phyloP scores from a whole-genome alignment of 2,797 vertebrate genomes.

The Protonibea diacanthus region DNA sequence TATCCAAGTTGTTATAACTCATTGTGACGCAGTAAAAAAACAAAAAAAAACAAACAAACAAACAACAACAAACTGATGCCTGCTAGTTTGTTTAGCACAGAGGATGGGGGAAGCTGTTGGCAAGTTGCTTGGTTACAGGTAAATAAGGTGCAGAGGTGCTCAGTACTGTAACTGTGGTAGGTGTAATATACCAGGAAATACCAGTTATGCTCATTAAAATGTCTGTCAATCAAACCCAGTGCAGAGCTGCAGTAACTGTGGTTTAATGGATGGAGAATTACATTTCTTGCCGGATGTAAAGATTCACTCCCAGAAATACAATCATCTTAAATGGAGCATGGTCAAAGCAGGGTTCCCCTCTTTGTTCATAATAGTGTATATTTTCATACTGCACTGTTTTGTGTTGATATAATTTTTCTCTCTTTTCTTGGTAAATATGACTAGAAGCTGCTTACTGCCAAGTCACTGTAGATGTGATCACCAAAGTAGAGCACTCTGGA shows the following conservation, averaged over 20 bases:
- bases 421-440: constrained; percentile 29
- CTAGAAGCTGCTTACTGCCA: constrained; percentile 89
- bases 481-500: constrained; percentile 99
- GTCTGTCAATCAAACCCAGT: constrained; percentile 15
- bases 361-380: constrained; percentile 14
- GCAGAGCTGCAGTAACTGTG: constrained; percentile 17
- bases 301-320: constrained; percentile 20
- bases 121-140: constrained; percentile 31
- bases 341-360: constrained; percentile 18
- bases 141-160: constrained; percentile 12
- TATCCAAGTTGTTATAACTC: constrained; percentile 9
- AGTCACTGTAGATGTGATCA: constrained; percentile 99
- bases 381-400: constrained; percentile 12
- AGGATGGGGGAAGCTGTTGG: constrained; percentile 16
- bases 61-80: not conserved
- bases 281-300: constrained; percentile 7
- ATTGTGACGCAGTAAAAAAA: constrained; percentile 6
- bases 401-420: constrained; percentile 19
- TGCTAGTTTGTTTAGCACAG: constrained; percentile 4
- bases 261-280: constrained; percentile 11
- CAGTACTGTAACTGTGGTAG: constrained; percentile 2
- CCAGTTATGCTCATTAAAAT: constrained; percentile 35
- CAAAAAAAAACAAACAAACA: too few species aligned
- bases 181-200: constrained; percentile 29
- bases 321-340: constrained; percentile 24